Evolutionary conservation across 1,140 invertebrate genomes (phyloP).

Genomic region (Brachionus paranguensis): DNA sequence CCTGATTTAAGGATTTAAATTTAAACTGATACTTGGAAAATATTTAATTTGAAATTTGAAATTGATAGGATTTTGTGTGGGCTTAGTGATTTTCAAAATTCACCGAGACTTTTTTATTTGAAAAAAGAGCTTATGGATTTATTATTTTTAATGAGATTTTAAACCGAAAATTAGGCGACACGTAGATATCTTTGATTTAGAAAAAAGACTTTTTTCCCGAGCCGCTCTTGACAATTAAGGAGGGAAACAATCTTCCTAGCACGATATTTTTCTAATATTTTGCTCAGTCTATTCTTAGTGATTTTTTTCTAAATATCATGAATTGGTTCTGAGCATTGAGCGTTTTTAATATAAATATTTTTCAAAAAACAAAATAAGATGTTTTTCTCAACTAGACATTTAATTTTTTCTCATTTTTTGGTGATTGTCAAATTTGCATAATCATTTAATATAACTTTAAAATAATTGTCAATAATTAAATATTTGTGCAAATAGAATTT

Average conservation of each 20-base stretch:
- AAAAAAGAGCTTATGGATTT: background rate
- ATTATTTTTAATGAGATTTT: background rate
- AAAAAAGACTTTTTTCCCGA: background rate
- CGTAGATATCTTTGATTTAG: background rate
- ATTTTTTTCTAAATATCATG: background rate
- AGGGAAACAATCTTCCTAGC: background rate
- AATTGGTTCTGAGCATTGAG: too few species aligned
- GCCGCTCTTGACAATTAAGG: background rate
- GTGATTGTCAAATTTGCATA: background rate
- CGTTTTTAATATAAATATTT: too few species aligned
- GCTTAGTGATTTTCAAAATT: background rate
- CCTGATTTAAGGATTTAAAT: conserved; percentile 14
- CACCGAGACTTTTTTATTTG: background rate
- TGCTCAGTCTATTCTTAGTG: background rate
- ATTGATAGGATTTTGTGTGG: conserved; percentile 5
- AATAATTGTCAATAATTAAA: background rate
- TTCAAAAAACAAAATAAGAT: too few species aligned
- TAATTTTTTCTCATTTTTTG: background rate
- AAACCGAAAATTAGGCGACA: background rate
- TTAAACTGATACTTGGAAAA: conserved; percentile 1
- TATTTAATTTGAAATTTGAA: conserved; percentile 22
- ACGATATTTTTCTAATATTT: background rate
- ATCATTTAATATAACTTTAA: background rate
- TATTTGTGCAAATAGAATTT: background rate
- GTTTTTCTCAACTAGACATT: background rate